Base-by-base conservation (phyloP, 2,888 invertebrate genomes). In the Megastigmus dorsalis region DNA sequence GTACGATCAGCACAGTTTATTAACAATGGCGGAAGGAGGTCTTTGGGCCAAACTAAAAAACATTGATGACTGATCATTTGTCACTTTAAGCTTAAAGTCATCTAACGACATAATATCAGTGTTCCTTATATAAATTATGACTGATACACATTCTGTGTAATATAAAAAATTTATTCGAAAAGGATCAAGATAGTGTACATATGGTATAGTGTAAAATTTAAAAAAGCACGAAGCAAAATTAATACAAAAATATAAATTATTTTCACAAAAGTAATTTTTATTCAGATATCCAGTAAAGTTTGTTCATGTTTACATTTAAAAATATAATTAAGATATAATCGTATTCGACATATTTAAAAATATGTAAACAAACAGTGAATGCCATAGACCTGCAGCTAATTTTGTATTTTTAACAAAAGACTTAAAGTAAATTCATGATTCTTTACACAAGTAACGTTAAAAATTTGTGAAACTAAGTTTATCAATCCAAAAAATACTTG, bases 1-100 rank as follows among this genome's bases (percentile, higher is more conserved):
- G 18, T 9, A 72, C 0, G n/a, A 43, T 1, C 52, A 10, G 3
- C n/a, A n/a, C 7, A 38, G 13, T 48, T 38, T 41, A 0, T 50
- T 74, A 15, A 63, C 68, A 5, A 38, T 13, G 3, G 54, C 63
- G 2, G 33, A 59, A 48, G 54, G 38, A 7, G 74, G 68, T 10
- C 28, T 68, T 9, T 68, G 60, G 54, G 78, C 57, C 4, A 13
- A 77, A 23, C 41, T 83, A 1, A 77, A 59, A 26, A 71, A 23
- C 15, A 36, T 43, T 28, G 13, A 62, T 28, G n/a, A n/a, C n/a
- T n/a, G n/a, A n/a, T n/a, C n/a, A n/a, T n/a, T n/a, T 54, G 15
- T 15, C 28, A 15, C 13, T 43, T 43, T 43, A 43, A 43, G 6
- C 43, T 3, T 33, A 33, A 33, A 33, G n/a, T n/a, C n/a, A n/a